phyloP scores from a whole-genome alignment of 2,888 invertebrate species.

The Pollenia griseotomentosa region DNA sequence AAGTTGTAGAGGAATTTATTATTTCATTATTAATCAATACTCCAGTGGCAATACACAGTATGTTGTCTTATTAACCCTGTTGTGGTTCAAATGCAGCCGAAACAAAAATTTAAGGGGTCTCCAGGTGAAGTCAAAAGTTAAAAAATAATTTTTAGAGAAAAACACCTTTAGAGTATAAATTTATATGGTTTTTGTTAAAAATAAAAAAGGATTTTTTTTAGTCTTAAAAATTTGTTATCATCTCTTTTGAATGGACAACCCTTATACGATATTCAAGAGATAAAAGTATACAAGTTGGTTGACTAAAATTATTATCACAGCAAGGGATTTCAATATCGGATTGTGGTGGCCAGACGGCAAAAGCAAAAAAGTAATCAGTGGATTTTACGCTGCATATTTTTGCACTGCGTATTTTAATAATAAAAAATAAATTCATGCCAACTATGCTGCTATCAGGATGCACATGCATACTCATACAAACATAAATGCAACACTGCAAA shows the following conservation, averaged over 20 bases:
- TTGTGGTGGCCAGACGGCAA: conserved; percentile 57
- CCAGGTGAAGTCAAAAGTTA: not conserved
- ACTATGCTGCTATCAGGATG: conserved; percentile 36
- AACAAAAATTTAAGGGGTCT: conserved; percentile 24
- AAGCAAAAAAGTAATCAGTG: conserved; percentile 57
- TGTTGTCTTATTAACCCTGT: conserved; percentile 60
- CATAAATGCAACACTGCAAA: conserved; percentile 1
- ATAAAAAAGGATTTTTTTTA: no score
- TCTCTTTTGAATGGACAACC: not conserved
- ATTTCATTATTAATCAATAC: conserved; percentile 67
- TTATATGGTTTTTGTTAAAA: no score
- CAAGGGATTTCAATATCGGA: conserved; percentile 65
- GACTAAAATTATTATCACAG: conserved; percentile 64
- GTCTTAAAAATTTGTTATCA: not conserved
- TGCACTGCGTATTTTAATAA: conserved; percentile 47
- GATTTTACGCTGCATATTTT: conserved; percentile 65
- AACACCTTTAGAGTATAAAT: not conserved
- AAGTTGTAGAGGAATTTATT: conserved; percentile 44
- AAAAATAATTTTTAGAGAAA: not conserved
- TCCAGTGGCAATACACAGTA: conserved; percentile 28
- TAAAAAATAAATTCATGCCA: conserved; percentile 43
- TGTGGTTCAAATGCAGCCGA: conserved; percentile 20
- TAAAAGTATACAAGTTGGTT: conserved; percentile 57
- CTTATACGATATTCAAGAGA: conserved; percentile 20
- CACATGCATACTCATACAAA: not conserved